A percentile compares a stretch with the other conserved stretches of the same genome.
Conservation (phyloP, 2,113 vertebrate genomes). For the Cyrtonyx montezumae region DNA sequence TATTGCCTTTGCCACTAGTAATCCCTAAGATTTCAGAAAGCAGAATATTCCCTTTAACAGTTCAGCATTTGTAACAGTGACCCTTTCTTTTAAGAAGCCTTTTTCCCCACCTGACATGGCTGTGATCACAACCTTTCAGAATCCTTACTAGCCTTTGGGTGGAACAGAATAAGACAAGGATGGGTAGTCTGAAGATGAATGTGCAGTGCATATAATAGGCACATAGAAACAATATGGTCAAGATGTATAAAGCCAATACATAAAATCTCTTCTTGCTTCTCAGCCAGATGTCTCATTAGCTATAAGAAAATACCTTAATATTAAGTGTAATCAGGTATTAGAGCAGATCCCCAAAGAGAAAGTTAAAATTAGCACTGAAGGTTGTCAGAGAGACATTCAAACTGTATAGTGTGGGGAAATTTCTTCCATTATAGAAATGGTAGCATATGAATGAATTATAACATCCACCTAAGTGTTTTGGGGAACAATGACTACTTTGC, state of each 20-base stretch:
- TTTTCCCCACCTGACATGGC: background rate
- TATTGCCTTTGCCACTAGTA: slow-evolving; percentile 33
- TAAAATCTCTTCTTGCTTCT: slow-evolving; percentile 20
- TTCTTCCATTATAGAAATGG: background rate
- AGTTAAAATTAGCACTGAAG: background rate
- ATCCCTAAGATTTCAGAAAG: slow-evolving; percentile 30
- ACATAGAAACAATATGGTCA: background rate
- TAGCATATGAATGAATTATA: background rate
- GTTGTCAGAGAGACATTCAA: background rate
- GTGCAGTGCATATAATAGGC: background rate
- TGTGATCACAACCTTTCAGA: background rate
- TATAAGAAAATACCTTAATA: background rate
- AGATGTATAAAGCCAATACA: background rate
- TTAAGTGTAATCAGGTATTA: background rate
- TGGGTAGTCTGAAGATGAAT: background rate
- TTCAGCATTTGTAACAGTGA: background rate
- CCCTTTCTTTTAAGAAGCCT: background rate
- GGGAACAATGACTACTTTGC: background rate
- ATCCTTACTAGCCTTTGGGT: background rate
- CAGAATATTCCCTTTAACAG: background rate
- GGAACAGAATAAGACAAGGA: slow-evolving; percentile 8
- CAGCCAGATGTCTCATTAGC: background rate
- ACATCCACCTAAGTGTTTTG: background rate
- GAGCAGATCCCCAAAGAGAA: background rate
- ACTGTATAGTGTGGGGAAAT: background rate